phyloP scores from a whole-genome alignment of 2,888 invertebrate genomes.

The Tolmerus cingulatus region DNA sequence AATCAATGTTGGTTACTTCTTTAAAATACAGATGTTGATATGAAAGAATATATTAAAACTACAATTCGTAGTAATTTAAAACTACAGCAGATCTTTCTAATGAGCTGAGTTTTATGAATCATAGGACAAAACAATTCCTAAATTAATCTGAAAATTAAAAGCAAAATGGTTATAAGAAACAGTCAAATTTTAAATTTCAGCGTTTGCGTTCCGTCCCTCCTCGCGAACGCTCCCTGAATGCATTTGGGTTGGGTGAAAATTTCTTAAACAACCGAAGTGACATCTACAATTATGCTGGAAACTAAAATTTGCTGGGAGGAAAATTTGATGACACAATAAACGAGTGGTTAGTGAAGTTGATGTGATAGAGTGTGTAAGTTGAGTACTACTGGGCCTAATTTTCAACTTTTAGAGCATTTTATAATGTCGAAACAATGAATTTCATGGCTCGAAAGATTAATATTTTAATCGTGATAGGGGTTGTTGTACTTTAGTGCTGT shows the following conservation, averaged over 20 bases:
- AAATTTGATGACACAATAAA: not conserved
- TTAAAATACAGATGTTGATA: too few relatives aligned
- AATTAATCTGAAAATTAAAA: too few relatives aligned
- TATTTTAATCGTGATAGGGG: not conserved
- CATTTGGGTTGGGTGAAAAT: not conserved
- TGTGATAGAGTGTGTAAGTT: not conserved
- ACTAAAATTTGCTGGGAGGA: not conserved
- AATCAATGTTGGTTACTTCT: too few relatives aligned
- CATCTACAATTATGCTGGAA: not conserved
- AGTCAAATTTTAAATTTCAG: too few relatives aligned
- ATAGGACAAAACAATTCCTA: too few relatives aligned
- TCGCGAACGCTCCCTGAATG: too few relatives aligned
- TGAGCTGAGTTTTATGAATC: too few relatives aligned
- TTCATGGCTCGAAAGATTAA: not conserved
- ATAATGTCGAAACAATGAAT: not conserved
- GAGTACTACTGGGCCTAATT: not conserved
- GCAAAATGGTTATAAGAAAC: too few relatives aligned
- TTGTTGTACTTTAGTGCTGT: not conserved
- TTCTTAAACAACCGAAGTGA: not conserved
- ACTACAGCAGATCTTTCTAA: too few relatives aligned
- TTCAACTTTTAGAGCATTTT: not conserved
- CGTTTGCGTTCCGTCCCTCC: too few relatives aligned
- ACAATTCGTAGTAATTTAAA: too few relatives aligned
- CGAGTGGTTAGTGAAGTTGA: not conserved
- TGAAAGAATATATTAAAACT: too few relatives aligned